Evolutionary conservation across 2,888 invertebrate genomes (phyloP).

Genomic region (Panorpa germanica): DNA sequence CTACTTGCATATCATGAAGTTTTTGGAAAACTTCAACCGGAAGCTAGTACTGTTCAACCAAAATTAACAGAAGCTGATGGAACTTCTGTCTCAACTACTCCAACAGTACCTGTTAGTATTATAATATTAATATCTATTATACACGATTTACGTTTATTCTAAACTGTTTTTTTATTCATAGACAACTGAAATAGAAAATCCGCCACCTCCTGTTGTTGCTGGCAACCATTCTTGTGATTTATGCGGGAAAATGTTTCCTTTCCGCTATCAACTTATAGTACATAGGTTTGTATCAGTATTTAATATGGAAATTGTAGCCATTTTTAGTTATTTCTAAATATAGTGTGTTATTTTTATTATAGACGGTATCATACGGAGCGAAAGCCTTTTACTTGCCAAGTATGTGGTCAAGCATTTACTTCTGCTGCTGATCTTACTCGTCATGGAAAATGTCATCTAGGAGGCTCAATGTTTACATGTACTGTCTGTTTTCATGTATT

Average conservation of each 20-base stretch:
- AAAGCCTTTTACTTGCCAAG: slow-evolving; percentile 65
- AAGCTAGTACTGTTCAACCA: slow-evolving; percentile 23
- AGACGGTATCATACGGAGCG: slow-evolving; percentile 71
- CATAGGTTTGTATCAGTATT: slow-evolving; percentile 29
- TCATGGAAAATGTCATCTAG: slow-evolving; percentile 71
- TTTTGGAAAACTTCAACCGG: slow-evolving; percentile 46
- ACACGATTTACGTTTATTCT: too few species aligned
- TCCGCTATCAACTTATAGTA: slow-evolving; percentile 71
- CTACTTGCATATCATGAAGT: slow-evolving; percentile 74
- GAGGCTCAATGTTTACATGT: slow-evolving; percentile 56
- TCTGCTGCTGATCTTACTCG: slow-evolving; percentile 61
- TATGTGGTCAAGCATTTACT: slow-evolving; percentile 68
- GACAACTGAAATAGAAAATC: too few species aligned
- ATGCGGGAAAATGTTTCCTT: slow-evolving; percentile 74
- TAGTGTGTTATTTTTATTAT: slow-evolving; percentile 11
- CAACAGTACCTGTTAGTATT: slow-evolving; percentile 10
- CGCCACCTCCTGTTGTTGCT: slow-evolving; percentile 35
- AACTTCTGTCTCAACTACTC: too few species aligned
- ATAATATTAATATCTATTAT: too few species aligned
- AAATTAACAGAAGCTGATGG: slow-evolving; percentile 15
- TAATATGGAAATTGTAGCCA: not conserved
- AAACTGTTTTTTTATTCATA: too few species aligned
- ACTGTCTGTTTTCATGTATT: slow-evolving; percentile 55
- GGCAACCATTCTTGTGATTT: slow-evolving; percentile 65
- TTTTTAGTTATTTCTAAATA: not conserved